Evolutionary conservation across 1,140 invertebrate species (phyloP), one percentile per base, ranked within the genome.

Genomic region (Phortica variegata): DNA sequence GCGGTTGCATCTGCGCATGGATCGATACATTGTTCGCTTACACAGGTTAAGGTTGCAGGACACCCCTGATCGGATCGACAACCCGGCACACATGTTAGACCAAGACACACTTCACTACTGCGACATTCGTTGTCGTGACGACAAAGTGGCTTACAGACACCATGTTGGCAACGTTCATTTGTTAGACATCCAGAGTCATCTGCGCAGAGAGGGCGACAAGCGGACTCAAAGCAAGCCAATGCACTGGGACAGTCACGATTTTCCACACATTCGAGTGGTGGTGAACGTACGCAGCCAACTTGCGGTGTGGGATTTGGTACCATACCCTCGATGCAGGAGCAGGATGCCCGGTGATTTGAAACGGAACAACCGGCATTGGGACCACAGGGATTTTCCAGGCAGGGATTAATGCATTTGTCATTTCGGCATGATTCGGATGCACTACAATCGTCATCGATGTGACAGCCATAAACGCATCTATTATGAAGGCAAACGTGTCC

Each of bases 401-500:
- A 95, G 0, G 90, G 90, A 76, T 91, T 87, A 6, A 83, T 78
- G 59, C 91, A 93, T 54, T 84, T 84, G 68, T 91, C 90, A 38
- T 85, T 83, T 55, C 85, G 78, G 56, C 91, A 94, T 1, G 88
- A 84, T 74, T 93, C 88, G 32, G 85, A 87, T 5, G 84, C 84
- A 56, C 87, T 85, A 72, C 93, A 95, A 72, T 95, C 92, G 56
- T 90, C 87, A 61, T 94, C 89, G 9, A 84, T 83, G 51, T 88
- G 85, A 63, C 93, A 95, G 8, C 92, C 93, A 59, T 88, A 87
- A 38, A 87, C 82, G 60, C 91, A 95, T 76, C 87, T 87, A 59
- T 91, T 91, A 54, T 85, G 83, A 19, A 91, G 76, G 65, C 91
- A 95, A 53, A 94, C 90, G 60, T 95, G 90, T 9, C 91, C 91